These are phyloP conservation scores for Mobula birostris DNA, from an alignment of 2,113 vertebrate species.

Conservation along the genomic window DNA sequence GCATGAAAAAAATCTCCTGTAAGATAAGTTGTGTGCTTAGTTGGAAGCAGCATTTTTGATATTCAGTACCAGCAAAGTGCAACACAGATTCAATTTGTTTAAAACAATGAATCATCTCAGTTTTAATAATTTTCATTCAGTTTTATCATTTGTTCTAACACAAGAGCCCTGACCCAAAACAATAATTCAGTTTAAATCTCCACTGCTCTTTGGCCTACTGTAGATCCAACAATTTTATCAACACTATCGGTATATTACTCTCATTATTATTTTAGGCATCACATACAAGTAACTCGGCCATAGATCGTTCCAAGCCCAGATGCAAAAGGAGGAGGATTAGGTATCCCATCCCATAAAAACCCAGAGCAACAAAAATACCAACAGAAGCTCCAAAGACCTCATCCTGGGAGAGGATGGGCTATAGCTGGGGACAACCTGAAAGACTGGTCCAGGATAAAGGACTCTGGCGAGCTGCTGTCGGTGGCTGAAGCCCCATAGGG, in stretches of 20 bases:
- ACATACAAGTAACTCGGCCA: not conserved
- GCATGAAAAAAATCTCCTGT: not conserved
- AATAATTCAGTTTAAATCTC: not conserved
- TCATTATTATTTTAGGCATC: not conserved
- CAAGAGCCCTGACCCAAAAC: not conserved
- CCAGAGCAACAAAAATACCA: too few relatives aligned
- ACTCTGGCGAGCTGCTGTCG: too few relatives aligned
- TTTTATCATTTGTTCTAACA: not conserved
- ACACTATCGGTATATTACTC: not conserved
- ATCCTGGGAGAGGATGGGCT: too few relatives aligned
- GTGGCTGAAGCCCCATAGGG: too few relatives aligned
- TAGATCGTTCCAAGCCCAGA: too few relatives aligned
- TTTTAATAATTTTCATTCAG: not conserved
- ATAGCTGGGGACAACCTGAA: too few relatives aligned
- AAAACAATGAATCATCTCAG: not conserved
- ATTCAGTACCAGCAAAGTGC: not conserved
- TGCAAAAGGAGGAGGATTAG: too few relatives aligned
- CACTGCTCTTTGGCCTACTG: not conserved
- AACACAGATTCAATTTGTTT: too few relatives aligned
- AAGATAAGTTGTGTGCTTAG: not conserved
- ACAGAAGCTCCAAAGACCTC: too few relatives aligned
- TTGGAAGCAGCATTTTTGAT: not conserved
- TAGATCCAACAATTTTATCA: not conserved
- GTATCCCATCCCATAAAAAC: too few relatives aligned
- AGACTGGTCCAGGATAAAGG: too few relatives aligned